A percentile compares a stretch with the other conserved stretches of the same genome.
Conservation (phyloP, 2,888 invertebrate genomes). For the Syrista parreyssii region DNA sequence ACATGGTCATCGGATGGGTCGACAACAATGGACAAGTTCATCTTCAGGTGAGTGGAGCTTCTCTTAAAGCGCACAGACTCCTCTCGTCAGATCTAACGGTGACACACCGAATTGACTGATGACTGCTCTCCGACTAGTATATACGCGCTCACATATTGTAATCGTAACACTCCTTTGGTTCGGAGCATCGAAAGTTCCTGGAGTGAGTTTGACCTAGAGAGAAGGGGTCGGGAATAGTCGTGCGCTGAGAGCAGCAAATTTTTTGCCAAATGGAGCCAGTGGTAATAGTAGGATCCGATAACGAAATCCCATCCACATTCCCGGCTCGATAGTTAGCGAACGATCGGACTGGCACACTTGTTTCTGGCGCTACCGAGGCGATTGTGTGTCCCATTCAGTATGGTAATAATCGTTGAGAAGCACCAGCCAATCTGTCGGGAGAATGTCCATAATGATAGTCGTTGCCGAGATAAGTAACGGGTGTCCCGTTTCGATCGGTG, state of each 20-base stretch:
- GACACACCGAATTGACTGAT: neutral
- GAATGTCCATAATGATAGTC: constrained; percentile 55
- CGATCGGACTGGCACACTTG: neutral
- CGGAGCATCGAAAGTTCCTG: neutral
- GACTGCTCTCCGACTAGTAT: neutral
- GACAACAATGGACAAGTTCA: constrained; percentile 81
- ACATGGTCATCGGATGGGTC: constrained; percentile 92
- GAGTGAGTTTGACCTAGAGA: neutral
- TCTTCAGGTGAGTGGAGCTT: constrained; percentile 77
- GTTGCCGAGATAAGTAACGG: constrained; percentile 57
- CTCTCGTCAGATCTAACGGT: neutral
- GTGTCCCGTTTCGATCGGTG: constrained; percentile 58
- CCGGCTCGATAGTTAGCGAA: neutral
- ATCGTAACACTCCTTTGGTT: neutral
- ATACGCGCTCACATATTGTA: neutral
- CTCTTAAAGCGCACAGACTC: neutral
- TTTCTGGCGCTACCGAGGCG: constrained; percentile 20
- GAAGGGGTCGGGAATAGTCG: neutral
- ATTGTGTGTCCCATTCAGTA: constrained; percentile 29
- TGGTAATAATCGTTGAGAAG: constrained; percentile 37
- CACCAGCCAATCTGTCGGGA: constrained; percentile 35
- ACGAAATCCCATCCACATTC: neutral
- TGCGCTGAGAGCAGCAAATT: neutral
- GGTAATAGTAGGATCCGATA: neutral
- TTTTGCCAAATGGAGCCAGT: neutral